phyloP scores from a whole-genome alignment of 2,113 vertebrate genomes.

The Conger conger region DNA sequence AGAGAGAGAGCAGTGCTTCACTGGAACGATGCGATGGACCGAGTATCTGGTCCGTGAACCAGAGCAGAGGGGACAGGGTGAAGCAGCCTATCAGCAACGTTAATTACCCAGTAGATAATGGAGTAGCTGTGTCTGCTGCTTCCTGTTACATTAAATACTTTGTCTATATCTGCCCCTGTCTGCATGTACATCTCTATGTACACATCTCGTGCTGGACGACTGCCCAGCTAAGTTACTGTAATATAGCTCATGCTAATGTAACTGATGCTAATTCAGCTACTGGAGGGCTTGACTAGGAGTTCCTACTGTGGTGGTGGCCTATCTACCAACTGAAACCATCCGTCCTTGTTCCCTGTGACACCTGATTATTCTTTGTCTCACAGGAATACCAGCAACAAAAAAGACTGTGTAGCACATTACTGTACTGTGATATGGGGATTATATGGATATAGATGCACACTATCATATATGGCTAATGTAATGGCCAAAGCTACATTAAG shows the following conservation, averaged over 20 bases:
- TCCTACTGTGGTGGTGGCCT: too few species aligned
- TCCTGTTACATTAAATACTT: neutral
- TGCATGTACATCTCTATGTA: neutral
- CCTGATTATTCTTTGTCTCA: too few species aligned
- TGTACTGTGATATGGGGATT: neutral
- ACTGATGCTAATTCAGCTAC: neutral
- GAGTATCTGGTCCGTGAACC: neutral
- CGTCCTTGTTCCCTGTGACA: too few species aligned
- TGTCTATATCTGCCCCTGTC: neutral
- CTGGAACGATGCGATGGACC: neutral
- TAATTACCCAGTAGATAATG: conserved; percentile 3
- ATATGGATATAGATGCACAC: neutral
- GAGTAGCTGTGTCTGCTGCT: neutral
- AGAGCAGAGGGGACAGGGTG: conserved; percentile 2
- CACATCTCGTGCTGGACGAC: neutral
- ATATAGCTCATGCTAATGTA: neutral
- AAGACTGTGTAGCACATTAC: neutral
- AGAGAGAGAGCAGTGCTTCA: neutral
- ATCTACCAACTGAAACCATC: too few species aligned
- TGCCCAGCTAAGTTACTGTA: neutral
- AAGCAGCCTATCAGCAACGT: neutral
- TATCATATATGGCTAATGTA: neutral
- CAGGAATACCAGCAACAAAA: too few species aligned
- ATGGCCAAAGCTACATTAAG: neutral
- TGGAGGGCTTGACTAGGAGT: too few species aligned